Conservation (phyloP, 2,888 invertebrate species). For the Melanargia galathea region DNA sequence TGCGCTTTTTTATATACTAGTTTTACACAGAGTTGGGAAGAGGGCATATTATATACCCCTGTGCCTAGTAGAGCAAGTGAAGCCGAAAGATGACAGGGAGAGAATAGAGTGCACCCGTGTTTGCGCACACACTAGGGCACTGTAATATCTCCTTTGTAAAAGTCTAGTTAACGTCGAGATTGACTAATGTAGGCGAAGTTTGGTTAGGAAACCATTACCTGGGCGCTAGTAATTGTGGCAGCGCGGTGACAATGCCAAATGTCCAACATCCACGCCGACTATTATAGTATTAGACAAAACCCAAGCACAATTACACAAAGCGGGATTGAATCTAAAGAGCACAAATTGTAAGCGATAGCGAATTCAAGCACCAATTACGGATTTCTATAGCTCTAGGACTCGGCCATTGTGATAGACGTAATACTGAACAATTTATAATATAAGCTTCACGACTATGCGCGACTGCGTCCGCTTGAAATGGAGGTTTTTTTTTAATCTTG, state of each 20-base stretch:
- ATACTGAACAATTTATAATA: conserved; percentile 36
- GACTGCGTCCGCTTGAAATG: too few relatives aligned
- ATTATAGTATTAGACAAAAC: conserved; percentile 39
- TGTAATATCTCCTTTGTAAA: too few relatives aligned
- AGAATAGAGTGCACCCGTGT: too few relatives aligned
- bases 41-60: too few relatives aligned
- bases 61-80: too few relatives aligned
- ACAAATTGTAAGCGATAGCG: conserved; percentile 46
- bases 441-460: conserved; percentile 32
- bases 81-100: too few relatives aligned
- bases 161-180: too few relatives aligned
- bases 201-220: neutral
- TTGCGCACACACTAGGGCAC: too few relatives aligned
- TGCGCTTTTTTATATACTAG: too few relatives aligned
- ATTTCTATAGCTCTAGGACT: conserved; percentile 35
- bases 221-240: neutral
- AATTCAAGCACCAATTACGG: conserved; percentile 46
- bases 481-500: too few relatives aligned
- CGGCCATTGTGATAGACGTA: conserved; percentile 40
- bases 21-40: too few relatives aligned
- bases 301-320: conserved; percentile 40
- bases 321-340: conserved; percentile 43
- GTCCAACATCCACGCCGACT: conserved; percentile 12
- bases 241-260: neutral
- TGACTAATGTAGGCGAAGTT: too few relatives aligned